Evolutionary conservation across 2,797 vertebrate species (phyloP).

Genomic region (Distichodus sexfasciatus): DNA sequence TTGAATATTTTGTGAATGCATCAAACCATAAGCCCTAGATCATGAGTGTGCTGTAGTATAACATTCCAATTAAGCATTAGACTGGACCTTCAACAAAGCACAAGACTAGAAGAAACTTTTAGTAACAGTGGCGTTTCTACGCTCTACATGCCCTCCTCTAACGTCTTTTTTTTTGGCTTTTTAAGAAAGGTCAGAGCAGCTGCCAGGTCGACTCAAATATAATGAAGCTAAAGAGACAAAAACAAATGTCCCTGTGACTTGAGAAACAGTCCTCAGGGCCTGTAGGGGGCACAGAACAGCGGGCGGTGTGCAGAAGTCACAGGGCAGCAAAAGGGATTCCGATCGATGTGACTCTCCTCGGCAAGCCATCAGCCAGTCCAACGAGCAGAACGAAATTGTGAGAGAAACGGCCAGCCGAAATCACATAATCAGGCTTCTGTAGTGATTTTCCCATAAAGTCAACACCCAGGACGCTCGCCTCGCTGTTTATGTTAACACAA

Average conservation of each 20-base stretch:
- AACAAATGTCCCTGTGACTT: conserved; percentile 11
- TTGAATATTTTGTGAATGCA: too few species aligned
- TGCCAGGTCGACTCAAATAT: neutral
- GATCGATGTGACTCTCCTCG: conserved; percentile 24
- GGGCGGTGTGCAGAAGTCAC: neutral
- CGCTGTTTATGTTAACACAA: neutral
- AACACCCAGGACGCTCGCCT: neutral
- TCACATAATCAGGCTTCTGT: conserved; percentile 31
- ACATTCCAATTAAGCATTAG: too few species aligned
- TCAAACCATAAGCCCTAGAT: too few species aligned
- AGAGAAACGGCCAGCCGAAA: conserved; percentile 1
- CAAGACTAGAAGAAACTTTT: too few species aligned
- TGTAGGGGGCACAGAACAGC: neutral
- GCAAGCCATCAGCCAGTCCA: conserved; percentile 17
- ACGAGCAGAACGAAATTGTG: conserved; percentile 1
- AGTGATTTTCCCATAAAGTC: neutral
- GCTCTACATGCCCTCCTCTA: too few species aligned
- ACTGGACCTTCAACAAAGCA: too few species aligned
- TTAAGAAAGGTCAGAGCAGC: neutral
- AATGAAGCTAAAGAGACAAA: conserved; percentile 6
- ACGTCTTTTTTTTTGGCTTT: neutral
- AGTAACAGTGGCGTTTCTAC: too few species aligned
- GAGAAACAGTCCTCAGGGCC: neutral
- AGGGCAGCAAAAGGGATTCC: conserved; percentile 4
- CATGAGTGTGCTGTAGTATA: too few species aligned